Conservation (phyloP, 2,797 vertebrate species). For the Carapus acus region DNA sequence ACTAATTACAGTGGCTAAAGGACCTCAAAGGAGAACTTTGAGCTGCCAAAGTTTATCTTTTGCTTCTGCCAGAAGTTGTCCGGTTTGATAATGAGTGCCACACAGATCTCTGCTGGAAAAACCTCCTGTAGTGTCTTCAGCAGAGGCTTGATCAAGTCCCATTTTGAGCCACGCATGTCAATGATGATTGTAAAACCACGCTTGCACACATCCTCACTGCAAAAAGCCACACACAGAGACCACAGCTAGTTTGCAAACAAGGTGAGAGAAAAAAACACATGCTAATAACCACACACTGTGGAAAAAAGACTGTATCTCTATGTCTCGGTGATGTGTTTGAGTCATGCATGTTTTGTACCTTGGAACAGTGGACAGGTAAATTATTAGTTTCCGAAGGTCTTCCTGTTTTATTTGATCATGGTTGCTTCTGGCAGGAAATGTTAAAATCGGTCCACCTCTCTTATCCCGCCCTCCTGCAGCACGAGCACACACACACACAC, state of each 20-base stretch:
- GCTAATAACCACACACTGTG: too few species aligned
- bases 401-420: conserved; percentile 99
- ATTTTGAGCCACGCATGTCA: conserved; percentile 98
- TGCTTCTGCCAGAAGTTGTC: conserved; percentile 99
- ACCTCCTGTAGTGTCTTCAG: conserved; percentile 97
- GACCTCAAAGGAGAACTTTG: conserved; percentile 99
- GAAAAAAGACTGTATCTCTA: too few species aligned
- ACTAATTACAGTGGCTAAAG: too few species aligned
- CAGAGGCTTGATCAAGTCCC: conserved; percentile 97
- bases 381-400: conserved; percentile 92
- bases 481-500: conserved; percentile 2
- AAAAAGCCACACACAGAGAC: background rate
- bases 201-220: conserved; percentile 95
- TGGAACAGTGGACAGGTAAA: conserved; percentile 96
- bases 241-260: too few species aligned
- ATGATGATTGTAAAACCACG: conserved; percentile 98
- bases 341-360: conserved; percentile 72
- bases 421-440: conserved; percentile 95
- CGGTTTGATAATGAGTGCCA: conserved; percentile 98
- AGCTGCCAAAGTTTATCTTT: conserved; percentile 98
- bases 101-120: conserved; percentile 92
- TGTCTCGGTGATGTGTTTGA: background rate
- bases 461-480: conserved; percentile 91
- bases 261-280: too few species aligned
- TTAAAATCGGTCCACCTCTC: conserved; percentile 95